phyloP scores from a whole-genome alignment of 1,140 invertebrate genomes.

The Patella vulgata region DNA sequence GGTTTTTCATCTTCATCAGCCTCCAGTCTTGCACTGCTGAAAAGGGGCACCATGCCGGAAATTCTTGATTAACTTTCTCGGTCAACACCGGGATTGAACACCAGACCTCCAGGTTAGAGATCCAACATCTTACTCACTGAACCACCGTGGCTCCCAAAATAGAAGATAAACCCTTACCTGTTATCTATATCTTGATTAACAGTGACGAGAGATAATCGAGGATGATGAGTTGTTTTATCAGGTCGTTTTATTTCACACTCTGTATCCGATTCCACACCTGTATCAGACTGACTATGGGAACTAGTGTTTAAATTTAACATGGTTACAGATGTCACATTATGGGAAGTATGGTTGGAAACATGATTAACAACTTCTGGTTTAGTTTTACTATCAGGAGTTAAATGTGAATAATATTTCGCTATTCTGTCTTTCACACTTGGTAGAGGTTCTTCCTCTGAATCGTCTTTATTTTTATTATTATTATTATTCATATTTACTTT shows the following conservation, averaged over 20 bases:
- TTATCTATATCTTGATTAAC: constrained; percentile 1
- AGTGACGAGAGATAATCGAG: neutral
- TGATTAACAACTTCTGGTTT: neutral
- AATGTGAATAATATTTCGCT: constrained; percentile 11
- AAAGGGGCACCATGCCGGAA: no score
- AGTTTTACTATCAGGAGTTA: neutral
- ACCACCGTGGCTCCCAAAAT: no score
- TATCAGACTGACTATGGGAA: constrained; percentile 32
- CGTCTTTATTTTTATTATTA: neutral
- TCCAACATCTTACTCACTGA: no score
- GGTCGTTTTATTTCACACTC: constrained; percentile 24
- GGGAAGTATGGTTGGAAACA: neutral
- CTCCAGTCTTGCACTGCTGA: no score
- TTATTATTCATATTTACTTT: neutral
- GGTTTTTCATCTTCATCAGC: no score
- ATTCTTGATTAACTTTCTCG: no score
- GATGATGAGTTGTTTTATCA: constrained; percentile 11
- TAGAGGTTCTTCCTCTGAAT: constrained; percentile 4
- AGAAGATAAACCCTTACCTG: no score
- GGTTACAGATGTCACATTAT: neutral
- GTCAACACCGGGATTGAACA: no score
- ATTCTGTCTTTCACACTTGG: constrained; percentile 23
- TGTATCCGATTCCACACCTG: constrained; percentile 29
- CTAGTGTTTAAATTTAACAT: constrained; percentile 2
- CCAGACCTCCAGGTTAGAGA: no score